Percentiles rank a stretch among this genome's conserved stretches.
These are phyloP conservation scores for Lethrus apterus DNA, from an alignment of 1,140 invertebrate species.

Conservation along the genomic window DNA sequence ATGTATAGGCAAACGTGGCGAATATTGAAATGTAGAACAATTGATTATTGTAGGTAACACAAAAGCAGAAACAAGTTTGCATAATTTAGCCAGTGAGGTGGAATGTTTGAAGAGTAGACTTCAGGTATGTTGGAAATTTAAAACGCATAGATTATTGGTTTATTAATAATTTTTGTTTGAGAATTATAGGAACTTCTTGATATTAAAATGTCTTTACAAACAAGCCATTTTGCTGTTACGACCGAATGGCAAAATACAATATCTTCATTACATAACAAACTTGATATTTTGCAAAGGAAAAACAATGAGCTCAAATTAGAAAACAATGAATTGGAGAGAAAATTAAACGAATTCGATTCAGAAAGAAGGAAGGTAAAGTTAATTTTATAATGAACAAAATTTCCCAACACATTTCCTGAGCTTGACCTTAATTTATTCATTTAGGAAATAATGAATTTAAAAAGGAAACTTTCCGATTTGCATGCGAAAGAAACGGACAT, in stretches of 20 bases:
- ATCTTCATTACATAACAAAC: conserved; percentile 5
- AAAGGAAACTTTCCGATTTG: conserved; percentile 5
- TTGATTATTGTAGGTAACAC: background rate
- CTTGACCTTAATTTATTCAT: too few relatives aligned
- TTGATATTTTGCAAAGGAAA: conserved; percentile 1
- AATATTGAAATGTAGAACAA: background rate
- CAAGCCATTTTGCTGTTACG: background rate
- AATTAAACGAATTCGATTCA: conserved; percentile 2
- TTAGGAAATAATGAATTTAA: conserved; percentile 9
- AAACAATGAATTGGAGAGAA: conserved; percentile 5
- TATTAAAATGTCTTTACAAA: conserved; percentile 7
- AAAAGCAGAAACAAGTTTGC: background rate
- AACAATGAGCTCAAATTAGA: conserved; percentile 7
- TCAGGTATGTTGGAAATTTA: too few relatives aligned
- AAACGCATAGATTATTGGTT: too few relatives aligned
- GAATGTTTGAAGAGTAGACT: background rate
- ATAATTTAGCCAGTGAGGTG: background rate
- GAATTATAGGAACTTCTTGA: conserved; percentile 2
- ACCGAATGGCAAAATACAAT: conserved; percentile 10
- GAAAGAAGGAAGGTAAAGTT: conserved; percentile 13
- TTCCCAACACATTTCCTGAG: too few relatives aligned
- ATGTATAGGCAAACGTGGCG: background rate
- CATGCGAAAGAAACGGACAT: conserved; percentile 12
- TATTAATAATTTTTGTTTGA: too few relatives aligned
- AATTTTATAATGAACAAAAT: too few relatives aligned